Conservation (phyloP, 2,113 vertebrate genomes). For the Nibea coibor region DNA sequence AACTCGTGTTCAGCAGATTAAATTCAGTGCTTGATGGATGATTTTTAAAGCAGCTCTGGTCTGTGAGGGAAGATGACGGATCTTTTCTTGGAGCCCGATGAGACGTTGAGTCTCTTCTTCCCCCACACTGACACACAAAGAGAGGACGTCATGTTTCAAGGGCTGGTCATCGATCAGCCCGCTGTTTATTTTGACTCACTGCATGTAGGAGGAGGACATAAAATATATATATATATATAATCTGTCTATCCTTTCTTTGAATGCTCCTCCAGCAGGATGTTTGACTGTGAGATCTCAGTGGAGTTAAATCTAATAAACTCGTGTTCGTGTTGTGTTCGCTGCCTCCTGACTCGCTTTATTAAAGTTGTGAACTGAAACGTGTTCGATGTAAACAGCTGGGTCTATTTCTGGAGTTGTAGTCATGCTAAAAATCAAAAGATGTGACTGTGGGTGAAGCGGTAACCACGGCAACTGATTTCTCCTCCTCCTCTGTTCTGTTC, state of each 20-base stretch:
- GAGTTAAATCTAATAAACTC: no score
- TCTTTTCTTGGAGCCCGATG: conserved; percentile 14
- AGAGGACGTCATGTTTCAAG: conserved; percentile 27
- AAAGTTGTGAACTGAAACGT: not conserved
- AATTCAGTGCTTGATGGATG: not conserved
- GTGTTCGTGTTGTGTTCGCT: no score
- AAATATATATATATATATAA: no score
- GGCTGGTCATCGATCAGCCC: conserved; percentile 20
- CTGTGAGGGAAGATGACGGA: not conserved
- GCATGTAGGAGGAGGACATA: conserved; percentile 44
- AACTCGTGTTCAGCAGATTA: not conserved
- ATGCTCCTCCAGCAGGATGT: not conserved
- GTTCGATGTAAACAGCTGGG: conserved; percentile 12
- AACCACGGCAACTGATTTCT: conserved; percentile 30
- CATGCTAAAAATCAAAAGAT: not conserved
- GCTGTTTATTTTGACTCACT: conserved; percentile 45
- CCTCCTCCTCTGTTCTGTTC: not conserved
- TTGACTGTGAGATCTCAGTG: not conserved
- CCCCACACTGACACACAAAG: conserved; percentile 45
- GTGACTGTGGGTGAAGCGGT: conserved; percentile 1
- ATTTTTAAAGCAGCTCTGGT: not conserved
- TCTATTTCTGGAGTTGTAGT: not conserved
- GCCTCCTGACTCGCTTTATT: not conserved
- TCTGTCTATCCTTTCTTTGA: not conserved
- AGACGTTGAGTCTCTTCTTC: conserved; percentile 26